phyloP scores from a whole-genome alignment of 30 jellyfish, hydroid and myxozoan genomes.

The Catostylus mosaicus region DNA sequence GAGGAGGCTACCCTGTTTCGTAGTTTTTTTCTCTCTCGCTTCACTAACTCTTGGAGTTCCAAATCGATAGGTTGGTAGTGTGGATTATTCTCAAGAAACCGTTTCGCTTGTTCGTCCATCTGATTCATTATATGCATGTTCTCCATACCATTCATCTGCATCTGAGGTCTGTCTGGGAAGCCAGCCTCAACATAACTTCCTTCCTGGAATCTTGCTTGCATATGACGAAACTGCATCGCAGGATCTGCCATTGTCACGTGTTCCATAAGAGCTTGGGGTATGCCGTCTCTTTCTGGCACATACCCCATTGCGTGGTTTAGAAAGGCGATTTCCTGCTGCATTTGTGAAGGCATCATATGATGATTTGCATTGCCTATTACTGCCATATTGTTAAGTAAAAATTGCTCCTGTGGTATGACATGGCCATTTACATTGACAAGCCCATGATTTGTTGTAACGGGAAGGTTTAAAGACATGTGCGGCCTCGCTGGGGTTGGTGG shows the following conservation, averaged over 20 bases:
- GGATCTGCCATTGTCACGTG: conserved; percentile 76
- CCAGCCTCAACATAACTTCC: conserved; percentile 56
- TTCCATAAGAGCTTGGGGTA: conserved; percentile 52
- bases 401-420: conserved; percentile 77
- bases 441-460: conserved; percentile 47
- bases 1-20: conserved; percentile 98
- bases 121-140: conserved; percentile 39
- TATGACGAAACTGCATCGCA: conserved; percentile 64
- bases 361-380: conserved; percentile 70
- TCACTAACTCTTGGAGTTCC: conserved; percentile 95
- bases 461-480: conserved; percentile 46
- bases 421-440: conserved; percentile 65
- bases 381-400: conserved; percentile 82
- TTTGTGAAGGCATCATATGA: conserved; percentile 68
- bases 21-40: conserved; percentile 95
- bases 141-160: conserved; percentile 69
- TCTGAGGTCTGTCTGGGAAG: conserved; percentile 63
- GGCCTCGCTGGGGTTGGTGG: conserved; percentile 47
- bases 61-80: conserved; percentile 94
- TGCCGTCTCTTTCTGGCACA: conserved; percentile 85
- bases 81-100: conserved; percentile 86
- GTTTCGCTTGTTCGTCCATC: conserved; percentile 85
- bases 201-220: conserved; percentile 67
- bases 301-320: conserved; percentile 93
- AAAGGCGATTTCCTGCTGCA: conserved; percentile 94